phyloP scores from a whole-genome alignment of 2,888 invertebrate genomes.

The Julus scandinavius region DNA sequence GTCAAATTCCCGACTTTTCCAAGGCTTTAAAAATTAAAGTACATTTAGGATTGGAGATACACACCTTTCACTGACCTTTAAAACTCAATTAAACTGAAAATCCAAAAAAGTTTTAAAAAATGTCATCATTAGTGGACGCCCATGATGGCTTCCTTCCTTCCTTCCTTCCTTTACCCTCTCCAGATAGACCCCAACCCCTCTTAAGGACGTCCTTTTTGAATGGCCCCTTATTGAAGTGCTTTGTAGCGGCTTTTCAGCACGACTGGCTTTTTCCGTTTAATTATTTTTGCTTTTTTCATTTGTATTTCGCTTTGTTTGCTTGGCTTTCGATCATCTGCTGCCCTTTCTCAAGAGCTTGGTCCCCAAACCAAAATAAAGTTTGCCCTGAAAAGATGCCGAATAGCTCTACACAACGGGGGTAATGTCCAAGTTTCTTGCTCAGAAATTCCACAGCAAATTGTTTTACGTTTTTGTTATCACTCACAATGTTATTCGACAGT shows the following conservation, averaged over 20 bases:
- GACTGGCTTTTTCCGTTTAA: neutral
- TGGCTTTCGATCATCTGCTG: slow-evolving; percentile 33
- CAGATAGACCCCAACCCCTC: too few relatives aligned
- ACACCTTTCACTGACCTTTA: too few relatives aligned
- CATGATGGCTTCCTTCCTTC: too few relatives aligned
- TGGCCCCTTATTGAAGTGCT: neutral
- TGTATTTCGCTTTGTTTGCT: slow-evolving; percentile 3
- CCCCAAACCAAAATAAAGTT: slow-evolving; percentile 33
- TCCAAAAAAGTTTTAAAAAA: too few relatives aligned
- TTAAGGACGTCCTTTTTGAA: too few relatives aligned
- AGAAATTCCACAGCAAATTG: slow-evolving; percentile 23
- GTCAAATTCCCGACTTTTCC: too few relatives aligned
- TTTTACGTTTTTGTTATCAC: neutral
- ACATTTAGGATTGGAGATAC: too few relatives aligned
- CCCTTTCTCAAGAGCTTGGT: slow-evolving; percentile 14
- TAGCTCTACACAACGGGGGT: slow-evolving; percentile 23
- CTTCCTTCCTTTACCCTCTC: too few relatives aligned
- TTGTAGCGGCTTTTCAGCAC: neutral
- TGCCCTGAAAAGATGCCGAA: neutral
- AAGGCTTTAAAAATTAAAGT: too few relatives aligned
- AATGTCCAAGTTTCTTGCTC: slow-evolving; percentile 24
- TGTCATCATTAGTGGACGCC: too few relatives aligned
- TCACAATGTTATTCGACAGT: too few relatives aligned
- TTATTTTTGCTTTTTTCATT: slow-evolving; percentile 10
- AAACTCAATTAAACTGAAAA: too few relatives aligned